Evolutionary conservation across 2,888 invertebrate species (phyloP).

Genomic region (Carpatolechia fugitivella): DNA sequence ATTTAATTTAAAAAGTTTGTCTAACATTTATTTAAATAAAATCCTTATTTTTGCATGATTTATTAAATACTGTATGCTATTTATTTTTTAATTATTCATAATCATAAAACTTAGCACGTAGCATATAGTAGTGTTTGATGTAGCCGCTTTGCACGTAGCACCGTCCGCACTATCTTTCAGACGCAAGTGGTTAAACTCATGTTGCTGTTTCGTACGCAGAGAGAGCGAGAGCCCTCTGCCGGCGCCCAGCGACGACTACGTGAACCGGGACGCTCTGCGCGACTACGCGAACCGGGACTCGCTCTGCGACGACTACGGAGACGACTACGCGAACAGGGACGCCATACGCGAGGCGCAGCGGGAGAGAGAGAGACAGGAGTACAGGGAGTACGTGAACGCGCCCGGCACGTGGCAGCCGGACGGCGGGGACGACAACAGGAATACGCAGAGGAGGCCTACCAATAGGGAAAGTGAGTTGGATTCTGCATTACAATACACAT

Average conservation of each 20-base stretch:
- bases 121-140: neutral
- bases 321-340: constrained; percentile 74
- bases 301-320: constrained; percentile 69
- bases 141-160: constrained; percentile 32
- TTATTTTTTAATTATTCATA: neutral
- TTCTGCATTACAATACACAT: too few relatives aligned
- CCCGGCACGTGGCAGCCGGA: constrained; percentile 62
- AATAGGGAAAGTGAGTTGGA: constrained; percentile 37
- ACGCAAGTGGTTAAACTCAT: constrained; percentile 71
- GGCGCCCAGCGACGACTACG: constrained; percentile 68
- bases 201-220: constrained; percentile 76
- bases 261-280: constrained; percentile 65
- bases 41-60: too few relatives aligned
- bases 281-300: constrained; percentile 73
- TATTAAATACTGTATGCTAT: too few relatives aligned
- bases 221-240: constrained; percentile 72
- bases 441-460: constrained; percentile 57
- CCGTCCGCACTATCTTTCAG: constrained; percentile 57
- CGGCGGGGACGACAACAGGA: constrained; percentile 60
- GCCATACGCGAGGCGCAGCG: constrained; percentile 73
- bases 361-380: constrained; percentile 64
- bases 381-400: constrained; percentile 74
- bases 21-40: too few relatives aligned
- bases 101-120: neutral
- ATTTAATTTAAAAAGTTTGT: too few relatives aligned